A percentile compares a stretch with the other conserved stretches of the same genome.
phyloP scores from a whole-genome alignment of 35 echinoderm and acorn worm species.

The Anneissia japonica region DNA sequence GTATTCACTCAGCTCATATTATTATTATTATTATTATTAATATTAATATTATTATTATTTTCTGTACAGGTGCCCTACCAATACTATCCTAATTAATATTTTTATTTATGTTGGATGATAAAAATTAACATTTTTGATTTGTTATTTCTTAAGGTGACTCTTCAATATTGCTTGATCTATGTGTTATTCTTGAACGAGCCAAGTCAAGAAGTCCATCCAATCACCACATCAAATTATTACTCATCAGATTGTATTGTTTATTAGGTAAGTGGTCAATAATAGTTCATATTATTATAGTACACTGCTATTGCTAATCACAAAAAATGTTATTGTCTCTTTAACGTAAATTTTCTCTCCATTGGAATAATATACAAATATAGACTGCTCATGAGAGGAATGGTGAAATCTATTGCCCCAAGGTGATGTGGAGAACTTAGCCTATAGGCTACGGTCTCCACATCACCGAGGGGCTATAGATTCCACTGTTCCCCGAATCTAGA shows the following conservation, averaged over 20 bases:
- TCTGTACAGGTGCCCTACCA: too few species aligned
- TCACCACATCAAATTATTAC: slow-evolving; percentile 81
- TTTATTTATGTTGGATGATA: neutral
- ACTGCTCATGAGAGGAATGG: too few species aligned
- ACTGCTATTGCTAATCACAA: neutral
- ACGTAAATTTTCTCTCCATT: neutral
- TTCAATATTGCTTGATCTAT: slow-evolving; percentile 37
- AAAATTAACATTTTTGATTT: neutral
- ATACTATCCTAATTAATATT: too few species aligned
- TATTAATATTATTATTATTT: too few species aligned
- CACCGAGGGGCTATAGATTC: too few species aligned
- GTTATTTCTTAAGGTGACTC: slow-evolving; percentile 40
- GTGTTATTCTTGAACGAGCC: slow-evolving; percentile 63
- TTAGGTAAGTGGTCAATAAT: slow-evolving; percentile 64
- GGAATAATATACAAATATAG: too few species aligned
- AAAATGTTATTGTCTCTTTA: neutral
- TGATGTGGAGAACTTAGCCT: too few species aligned
- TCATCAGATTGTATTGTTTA: slow-evolving; percentile 86
- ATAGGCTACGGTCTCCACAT: too few species aligned
- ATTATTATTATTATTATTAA: too few species aligned
- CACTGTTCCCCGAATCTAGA: too few species aligned
- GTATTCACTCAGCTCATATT: too few species aligned
- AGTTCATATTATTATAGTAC: neutral
- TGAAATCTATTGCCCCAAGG: too few species aligned
- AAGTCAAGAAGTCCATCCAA: slow-evolving; percentile 53